Conservation (phyloP, 1,140 invertebrate genomes). For the Eurosta solidaginis region DNA sequence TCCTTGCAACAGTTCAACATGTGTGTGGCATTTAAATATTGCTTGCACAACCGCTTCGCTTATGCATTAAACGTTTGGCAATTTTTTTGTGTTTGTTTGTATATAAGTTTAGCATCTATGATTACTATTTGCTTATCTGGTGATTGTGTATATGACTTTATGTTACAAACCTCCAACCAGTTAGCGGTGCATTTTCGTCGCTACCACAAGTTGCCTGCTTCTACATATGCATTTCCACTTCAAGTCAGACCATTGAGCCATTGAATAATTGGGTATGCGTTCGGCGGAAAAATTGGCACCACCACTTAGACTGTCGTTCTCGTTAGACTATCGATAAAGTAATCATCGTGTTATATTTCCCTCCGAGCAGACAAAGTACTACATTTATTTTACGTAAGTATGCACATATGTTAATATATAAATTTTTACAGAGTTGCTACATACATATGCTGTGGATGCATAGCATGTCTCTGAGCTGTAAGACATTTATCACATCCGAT, state of each 20-base stretch:
- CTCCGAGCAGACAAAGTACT: not conserved
- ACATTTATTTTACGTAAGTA: not conserved
- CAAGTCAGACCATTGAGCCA: not conserved
- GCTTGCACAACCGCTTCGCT: not conserved
- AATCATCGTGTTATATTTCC: slow-evolving; percentile 27
- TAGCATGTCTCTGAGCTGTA: not conserved
- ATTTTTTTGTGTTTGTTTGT: slow-evolving; percentile 4
- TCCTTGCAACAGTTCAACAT: not conserved
- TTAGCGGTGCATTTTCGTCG: not conserved
- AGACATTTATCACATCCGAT: too few relatives aligned
- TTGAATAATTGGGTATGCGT: slow-evolving; percentile 21
- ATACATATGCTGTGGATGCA: not conserved
- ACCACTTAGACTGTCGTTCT: not conserved
- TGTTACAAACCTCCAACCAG: slow-evolving; percentile 1
- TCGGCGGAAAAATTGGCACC: slow-evolving; percentile 20
- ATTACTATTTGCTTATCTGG: not conserved
- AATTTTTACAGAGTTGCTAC: not conserved
- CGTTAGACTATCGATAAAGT: slow-evolving; percentile 22
- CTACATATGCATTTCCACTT: not conserved
- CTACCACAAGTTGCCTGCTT: not conserved
- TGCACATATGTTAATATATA: not conserved
- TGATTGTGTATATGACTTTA: not conserved
- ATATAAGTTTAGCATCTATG: not conserved
- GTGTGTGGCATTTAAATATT: slow-evolving; percentile 18
- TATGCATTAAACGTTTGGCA: slow-evolving; percentile 1